Evolutionary conservation across 2,797 vertebrate species (phyloP).

Genomic region (Sparidentex hasta): DNA sequence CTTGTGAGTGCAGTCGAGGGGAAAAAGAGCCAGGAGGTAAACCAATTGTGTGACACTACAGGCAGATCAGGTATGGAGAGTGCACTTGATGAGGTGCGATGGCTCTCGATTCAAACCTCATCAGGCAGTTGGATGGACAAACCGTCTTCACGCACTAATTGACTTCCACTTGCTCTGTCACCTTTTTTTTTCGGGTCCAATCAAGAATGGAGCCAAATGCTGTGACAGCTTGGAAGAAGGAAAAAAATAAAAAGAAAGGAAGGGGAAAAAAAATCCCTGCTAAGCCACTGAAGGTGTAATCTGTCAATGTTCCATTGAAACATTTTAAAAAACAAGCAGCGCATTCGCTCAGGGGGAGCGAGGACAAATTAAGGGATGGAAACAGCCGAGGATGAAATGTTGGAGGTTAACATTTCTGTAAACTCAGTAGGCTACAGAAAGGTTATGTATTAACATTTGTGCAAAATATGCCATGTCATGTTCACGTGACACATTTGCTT

Average conservation of each 20-base stretch:
- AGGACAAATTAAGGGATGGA: neutral
- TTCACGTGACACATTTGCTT: no score
- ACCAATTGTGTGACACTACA: slow-evolving; percentile 52
- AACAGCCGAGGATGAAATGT: neutral
- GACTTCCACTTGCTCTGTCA: slow-evolving; percentile 50
- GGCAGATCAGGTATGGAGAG: slow-evolving; percentile 55
- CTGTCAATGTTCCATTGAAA: neutral
- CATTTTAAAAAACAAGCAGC: neutral
- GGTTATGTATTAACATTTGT: no score
- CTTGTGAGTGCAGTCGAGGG: slow-evolving; percentile 52
- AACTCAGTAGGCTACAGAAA: no score
- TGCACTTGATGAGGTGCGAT: slow-evolving; percentile 62
- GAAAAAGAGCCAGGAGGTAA: slow-evolving; percentile 52
- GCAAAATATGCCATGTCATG: no score
- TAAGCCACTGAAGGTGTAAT: neutral
- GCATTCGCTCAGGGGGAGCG: neutral
- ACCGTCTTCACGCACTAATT: slow-evolving; percentile 40
- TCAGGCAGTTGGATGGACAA: slow-evolving; percentile 61
- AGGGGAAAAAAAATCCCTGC: neutral
- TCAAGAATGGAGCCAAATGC: slow-evolving; percentile 30
- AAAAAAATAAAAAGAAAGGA: neutral
- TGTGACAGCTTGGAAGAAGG: slow-evolving; percentile 18
- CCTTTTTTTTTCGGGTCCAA: slow-evolving; percentile 28
- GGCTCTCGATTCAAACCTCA: slow-evolving; percentile 65
- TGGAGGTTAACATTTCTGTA: no score